Evolutionary conservation across 1,140 invertebrate genomes (phyloP), one percentile per base, ranked within the genome.

Genomic region (Temnothorax curvispinosus): DNA sequence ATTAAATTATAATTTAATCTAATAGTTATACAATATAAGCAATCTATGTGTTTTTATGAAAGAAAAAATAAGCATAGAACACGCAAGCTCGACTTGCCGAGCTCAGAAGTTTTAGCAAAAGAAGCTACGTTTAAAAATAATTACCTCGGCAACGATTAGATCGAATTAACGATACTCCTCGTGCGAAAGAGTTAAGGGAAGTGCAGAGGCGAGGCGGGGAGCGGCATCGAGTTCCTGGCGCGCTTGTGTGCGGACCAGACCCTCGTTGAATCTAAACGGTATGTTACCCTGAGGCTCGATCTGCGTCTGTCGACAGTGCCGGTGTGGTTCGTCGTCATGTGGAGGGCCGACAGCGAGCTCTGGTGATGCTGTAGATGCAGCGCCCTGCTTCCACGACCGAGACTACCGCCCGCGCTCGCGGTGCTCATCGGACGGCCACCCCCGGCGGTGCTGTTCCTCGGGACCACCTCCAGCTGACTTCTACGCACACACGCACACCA

Each of bases 231-330:
- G 77, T 76, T 60, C 41, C 69, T 67, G 80, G 84, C 52, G 80
- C 64, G 67, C 60, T 87, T 67, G 65, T 76, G 64, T 32, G 82
- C 18, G 67, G 76, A 86, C 90, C 84, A 82, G 87, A 54, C 41
- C 82, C 81, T 90, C 69, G 69, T 27, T 87, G 86, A 88, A 92
- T 88, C 90, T 89, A 90, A 86, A 81, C 81, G 56, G 60, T 91
- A 94, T 93, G 86, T 95, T 94, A 95, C 95, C 95, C 95, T 95
- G 87, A 95, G 93, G 87, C 95, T 95, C 90, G 94, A 95, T 91
- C 94, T 93, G 77, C 95, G 94, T 62, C 94, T 93, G 86, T 95
- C 95, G 65, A 94, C 93, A 7, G 94, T 95, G 85, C 92, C 94
- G 85, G 92, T 92, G 88, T 92, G 93, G 92, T 93, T 94, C 65